Base-by-base conservation (phyloP, 2,888 invertebrate genomes). In the Tyria jacobaeae region DNA sequence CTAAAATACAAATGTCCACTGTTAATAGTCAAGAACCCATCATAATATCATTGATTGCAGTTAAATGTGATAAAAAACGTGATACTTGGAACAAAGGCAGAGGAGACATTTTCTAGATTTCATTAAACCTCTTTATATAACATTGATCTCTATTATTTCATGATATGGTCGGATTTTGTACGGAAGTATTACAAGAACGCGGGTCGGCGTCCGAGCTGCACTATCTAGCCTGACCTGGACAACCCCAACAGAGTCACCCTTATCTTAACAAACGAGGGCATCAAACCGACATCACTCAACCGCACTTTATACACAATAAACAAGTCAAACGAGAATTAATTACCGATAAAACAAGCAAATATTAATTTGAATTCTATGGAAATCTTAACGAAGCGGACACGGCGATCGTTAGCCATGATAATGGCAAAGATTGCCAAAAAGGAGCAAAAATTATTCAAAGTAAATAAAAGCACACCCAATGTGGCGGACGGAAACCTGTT, bases 401-500 rank as follows among this genome's bases (percentile, higher is more conserved):
- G 72, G 73, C 84, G 92, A 94, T 92, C 90, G 91, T 91, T 92
- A 89, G 81, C 85, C 74, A 78, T 87, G 92, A 92, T 93, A 93
- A 92, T 91, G 86, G 89, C 82, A 75, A 81, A 86, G 89, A 90
- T 92, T 90, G 91, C 91, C 89, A 91, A 93, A 94, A 91, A 84
- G 75, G 87, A 92, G 88, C 89, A 94, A 93, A 91, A 90, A 85
- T 88, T 83, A 82, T 87, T 86, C 88, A 92, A 92, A 92, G 86
- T 91, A 93, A 94, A 94, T 91, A 92, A 92, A 93, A 88, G 82
- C 86, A 85, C 82, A 86, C n/a, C n/a, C n/a, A 89, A 82, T 87
- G 90, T 88, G 88, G 84, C 81, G 76, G 82, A 80, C 78, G 67
- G 81, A 82, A 90, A 92, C 92, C 89, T 78, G 91, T 91, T 89